Percentiles rank a stretch among this genome's conserved stretches.
Evolutionary conservation across 2,113 vertebrate genomes (phyloP).

Genomic region (mouse (Mus musculus)): DNA sequence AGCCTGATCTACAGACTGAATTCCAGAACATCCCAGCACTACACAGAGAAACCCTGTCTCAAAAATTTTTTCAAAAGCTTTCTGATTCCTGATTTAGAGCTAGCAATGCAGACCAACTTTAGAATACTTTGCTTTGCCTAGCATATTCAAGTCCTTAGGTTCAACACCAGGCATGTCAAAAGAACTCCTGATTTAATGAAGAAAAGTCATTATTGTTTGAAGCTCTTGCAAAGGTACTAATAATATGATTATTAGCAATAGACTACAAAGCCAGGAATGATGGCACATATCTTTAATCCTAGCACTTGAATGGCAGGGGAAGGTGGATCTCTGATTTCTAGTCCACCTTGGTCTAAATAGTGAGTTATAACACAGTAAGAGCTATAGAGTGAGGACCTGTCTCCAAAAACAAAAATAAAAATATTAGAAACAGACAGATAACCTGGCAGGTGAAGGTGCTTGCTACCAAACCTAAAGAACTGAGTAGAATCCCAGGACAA

Average conservation of each 20-base stretch:
- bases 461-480: background rate
- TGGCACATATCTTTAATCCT: too few relatives aligned
- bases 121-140: too few relatives aligned
- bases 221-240: too few relatives aligned
- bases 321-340: background rate
- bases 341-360: background rate
- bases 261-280: too few relatives aligned
- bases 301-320: background rate
- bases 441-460: rapidly evolving
- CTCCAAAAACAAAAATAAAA: background rate
- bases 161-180: too few relatives aligned
- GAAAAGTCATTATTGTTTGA: too few relatives aligned
- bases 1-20: background rate
- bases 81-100: too few relatives aligned
- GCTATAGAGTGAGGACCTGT: background rate
- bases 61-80: background rate
- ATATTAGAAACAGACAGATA: background rate
- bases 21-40: background rate
- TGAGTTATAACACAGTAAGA: background rate
- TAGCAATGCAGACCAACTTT: too few relatives aligned
- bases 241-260: too few relatives aligned
- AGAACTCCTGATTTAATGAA: too few relatives aligned
- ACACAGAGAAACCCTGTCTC: background rate
- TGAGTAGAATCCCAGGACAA: background rate
- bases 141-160: too few relatives aligned